A percentile compares a stretch with the other conserved stretches of the same genome.
phyloP scores from a whole-genome alignment of 2,797 vertebrate genomes.

The Epinephelus malabaricus region DNA sequence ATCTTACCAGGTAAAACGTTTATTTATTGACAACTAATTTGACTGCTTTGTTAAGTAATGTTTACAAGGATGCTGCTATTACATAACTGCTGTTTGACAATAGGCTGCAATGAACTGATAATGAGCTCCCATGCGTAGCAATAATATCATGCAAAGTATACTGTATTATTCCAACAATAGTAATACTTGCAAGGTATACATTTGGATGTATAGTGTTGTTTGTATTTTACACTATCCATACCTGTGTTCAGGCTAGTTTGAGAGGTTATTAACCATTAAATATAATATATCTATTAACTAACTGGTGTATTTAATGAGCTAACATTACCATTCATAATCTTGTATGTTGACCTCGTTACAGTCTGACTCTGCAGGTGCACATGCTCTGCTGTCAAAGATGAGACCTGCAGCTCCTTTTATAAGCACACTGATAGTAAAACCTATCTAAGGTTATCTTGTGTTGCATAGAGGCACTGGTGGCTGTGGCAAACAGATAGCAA shows the following conservation, averaged over 20 bases:
- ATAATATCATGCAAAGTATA: background rate
- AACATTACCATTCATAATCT: background rate
- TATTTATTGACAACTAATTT: background rate
- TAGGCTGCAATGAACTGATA: background rate
- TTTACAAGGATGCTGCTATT: conserved; percentile 36
- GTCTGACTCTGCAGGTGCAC: conserved; percentile 49
- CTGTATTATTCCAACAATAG: background rate
- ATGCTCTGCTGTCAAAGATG: conserved; percentile 5
- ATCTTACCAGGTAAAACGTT: background rate
- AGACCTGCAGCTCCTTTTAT: background rate
- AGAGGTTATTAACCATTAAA: background rate
- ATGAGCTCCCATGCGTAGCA: conserved; percentile 1
- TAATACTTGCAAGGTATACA: background rate
- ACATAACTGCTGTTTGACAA: conserved; percentile 47
- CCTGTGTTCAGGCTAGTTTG: no score
- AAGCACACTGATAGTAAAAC: background rate
- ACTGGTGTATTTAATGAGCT: background rate
- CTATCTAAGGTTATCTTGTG: background rate
- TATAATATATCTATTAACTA: background rate
- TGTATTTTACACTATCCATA: background rate
- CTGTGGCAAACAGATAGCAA: conserved; percentile 3
- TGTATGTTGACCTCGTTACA: background rate
- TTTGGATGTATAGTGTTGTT: background rate
- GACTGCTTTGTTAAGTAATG: conserved; percentile 7
- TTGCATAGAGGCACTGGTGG: background rate